Base-by-base conservation (phyloP, 2,888 invertebrate species). In the Julus scanicus region DNA sequence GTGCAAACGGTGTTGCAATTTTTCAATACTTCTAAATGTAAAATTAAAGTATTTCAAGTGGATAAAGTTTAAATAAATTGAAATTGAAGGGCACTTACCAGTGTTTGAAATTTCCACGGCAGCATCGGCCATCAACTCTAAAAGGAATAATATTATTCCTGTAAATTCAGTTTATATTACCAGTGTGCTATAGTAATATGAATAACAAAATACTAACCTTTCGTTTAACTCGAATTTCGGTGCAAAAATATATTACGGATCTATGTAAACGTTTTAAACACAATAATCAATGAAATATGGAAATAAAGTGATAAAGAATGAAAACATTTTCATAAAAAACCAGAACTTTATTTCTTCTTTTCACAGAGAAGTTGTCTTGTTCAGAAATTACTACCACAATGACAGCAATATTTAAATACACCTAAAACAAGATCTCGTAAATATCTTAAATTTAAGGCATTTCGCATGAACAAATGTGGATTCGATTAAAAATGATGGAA, bases 401-500 rank as follows among this genome's bases (percentile, higher is more conserved):
- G 80, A 80, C 80, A 80, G 80, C 37, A 80, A 80, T 37, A 80
- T 80, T 80, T 29, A 80, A 80, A 80, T 29, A 80, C 80, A 39
- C 80, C 80, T 39, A 80, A 80, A 80, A 80, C 80, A 80, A 80
- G 80, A 80, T 80, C 29, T 80, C 80, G 80, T 80, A 80, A 80
- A 80, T 37, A 80, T 80, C 80, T 80, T 80, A 80, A 80, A 80
- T 80, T 80, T 80, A 80, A 80, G 80, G 80, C 80, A 80, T 80
- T 80, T 80, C 80, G 37, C 37, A 80, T 80, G 80, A 80, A 80
- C 80, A 80, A 80, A 29, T 80, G 80, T 80, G 20, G 80, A 37
- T 37, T 80, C 37, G 80, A 80, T 80, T 80, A 37, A 80, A 80
- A 63, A 80, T 37, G 80, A 80, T 80, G 80, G 37, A 80, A 80